Evolutionary conservation across 2,797 vertebrate species (phyloP), one percentile per base, ranked within the genome.

Genomic region (Sternarchorhynchus goeldii): DNA sequence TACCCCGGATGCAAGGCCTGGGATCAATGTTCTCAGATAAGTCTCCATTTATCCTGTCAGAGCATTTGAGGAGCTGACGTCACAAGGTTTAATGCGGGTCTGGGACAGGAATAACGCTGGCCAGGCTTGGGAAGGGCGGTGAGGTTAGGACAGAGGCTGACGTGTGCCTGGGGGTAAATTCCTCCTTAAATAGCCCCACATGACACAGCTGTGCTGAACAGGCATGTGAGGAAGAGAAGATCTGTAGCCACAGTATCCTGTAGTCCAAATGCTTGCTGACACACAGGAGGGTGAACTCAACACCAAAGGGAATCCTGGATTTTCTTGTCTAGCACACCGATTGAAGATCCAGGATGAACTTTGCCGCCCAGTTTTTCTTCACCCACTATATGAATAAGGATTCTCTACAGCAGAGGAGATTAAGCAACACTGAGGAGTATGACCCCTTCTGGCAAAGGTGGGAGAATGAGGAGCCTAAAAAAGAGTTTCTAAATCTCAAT

Each of bases 401-500:
- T 79, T 89, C 88, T 34, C 91, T 91, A 69, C 88, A 84, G 78
- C 89, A 84, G 8, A 77, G 68, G 81, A 86, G 85, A 58, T 85
- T 91, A 58, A 91, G 87, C 87, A 93, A 91, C 75, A 71, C 77
- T 73, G 94, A 96, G 87, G 95, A 96, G 63, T 92, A 94, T 78
- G 96, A 97, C 88, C 96, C 95, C 86, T 97, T 97, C 92, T 97
- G 96, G 96, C 94, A 94, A 93, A 97, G 96, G 96, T 97, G 95
- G 94, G 95, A 93, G 85, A 89, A 62, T 36, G 6, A 74, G 80
- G 63, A 6, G 4, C 70, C 75, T 87, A 91, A 84, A 81, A 77
- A 56, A 88, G 91, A 85, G 79, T 88, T 62, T 68, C 57, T 77
- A 76, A 74, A 79, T 39, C 75, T 81, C 45, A 78, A 58, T 77